A percentile compares a stretch with the other conserved stretches of the same genome.
phyloP scores from a whole-genome alignment of 2,888 invertebrate genomes.

The Lucinisca nassula region DNA sequence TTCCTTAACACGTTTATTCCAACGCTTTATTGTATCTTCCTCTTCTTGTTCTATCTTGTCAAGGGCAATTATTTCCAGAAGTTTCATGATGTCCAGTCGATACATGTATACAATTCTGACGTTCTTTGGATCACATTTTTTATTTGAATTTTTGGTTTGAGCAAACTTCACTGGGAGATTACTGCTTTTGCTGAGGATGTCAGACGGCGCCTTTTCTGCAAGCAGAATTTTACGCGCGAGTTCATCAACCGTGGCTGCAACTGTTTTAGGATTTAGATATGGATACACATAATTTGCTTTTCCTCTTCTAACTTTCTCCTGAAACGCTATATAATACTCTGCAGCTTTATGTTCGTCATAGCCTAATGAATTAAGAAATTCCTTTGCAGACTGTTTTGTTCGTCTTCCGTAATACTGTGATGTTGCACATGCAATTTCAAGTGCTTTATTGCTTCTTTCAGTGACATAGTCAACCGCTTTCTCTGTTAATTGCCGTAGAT shows the following conservation, averaged over 20 bases:
- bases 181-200: neutral
- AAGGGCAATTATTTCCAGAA: neutral
- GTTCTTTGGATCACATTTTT: neutral
- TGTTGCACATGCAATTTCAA: neutral
- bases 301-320: neutral
- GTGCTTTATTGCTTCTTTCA: neutral
- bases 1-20: neutral
- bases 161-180: neutral
- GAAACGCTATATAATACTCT: neutral
- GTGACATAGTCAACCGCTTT: neutral
- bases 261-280: neutral
- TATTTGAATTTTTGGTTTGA: neutral
- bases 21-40: neutral
- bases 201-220: neutral
- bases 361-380: neutral
- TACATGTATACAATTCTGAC: neutral
- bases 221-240: neutral
- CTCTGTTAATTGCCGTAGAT: neutral
- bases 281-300: neutral
- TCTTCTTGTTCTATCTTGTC: neutral
- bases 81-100: neutral
- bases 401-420: neutral
- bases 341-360: neutral
- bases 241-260: neutral
- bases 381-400: neutral